Base-by-base conservation (phyloP, 2,888 invertebrate species). In the Arrhopalites spinosus region DNA sequence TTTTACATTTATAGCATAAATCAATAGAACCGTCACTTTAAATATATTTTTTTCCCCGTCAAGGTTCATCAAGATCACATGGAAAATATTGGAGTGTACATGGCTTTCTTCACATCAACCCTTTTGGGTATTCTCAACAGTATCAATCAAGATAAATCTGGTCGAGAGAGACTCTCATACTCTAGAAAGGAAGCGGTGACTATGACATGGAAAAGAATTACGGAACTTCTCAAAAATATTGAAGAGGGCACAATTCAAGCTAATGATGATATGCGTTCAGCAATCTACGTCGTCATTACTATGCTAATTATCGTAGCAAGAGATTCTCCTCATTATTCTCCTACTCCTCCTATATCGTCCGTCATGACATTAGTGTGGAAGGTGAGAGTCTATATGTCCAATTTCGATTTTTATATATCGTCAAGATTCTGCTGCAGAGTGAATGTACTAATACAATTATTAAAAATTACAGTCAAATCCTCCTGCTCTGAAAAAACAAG, bases 71-170 rank as follows among this genome's bases (percentile, higher is more conserved):
- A 71, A n/a, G 8, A 56, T 1, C 75, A 79, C 56, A 77, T 68
- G 11, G 78, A 78, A 23, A 82, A 80, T 61, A 59, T 82, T 8
- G 77, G 77, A 29, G 78, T 78, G 0, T 81, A 67, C 67, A 53
- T 80, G 1, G 78, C 79, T 3, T 83, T 83, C 47, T 72, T 83
- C 68, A 79, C 83, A 0, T 82, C 83, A 0, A 80, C 81, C 0
- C 20, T 81, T 0, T 74, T 80, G 30, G 82, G 81, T 30, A 78
- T 81, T 53, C 72, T 83, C n/a, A 79, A 78, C 25, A 78, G 78
- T n/a, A 77, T 80, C 17, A 83, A 78, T 36, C 74, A 5, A 76
- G 75, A 23, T 64, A 80, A 53, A 50, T 50, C 13, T 56, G 74
- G n/a, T 61, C 47, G 73, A 1, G 59, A 47, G 8, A 76, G 73